Evolutionary conservation across 2,888 invertebrate genomes (phyloP), one percentile per base, ranked within the genome.

Genomic region (Lissonota sp.): DNA sequence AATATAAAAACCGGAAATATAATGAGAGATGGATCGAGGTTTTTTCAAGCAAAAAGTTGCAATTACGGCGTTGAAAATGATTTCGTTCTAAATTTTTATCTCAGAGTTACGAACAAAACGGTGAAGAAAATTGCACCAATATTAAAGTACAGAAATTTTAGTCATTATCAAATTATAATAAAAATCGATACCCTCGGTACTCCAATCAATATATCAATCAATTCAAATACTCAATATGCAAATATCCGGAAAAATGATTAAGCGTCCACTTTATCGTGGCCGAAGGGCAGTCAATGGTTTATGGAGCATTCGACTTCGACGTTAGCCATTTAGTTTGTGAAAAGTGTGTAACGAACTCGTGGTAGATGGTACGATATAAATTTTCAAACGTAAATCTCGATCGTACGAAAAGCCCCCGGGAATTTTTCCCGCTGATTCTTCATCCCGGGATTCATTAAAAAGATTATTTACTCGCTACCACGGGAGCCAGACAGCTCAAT

Each of bases 381-480:
- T 62, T 57, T 6, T 14, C 53, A 49, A 57, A 16, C 62, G 73
- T 73, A 63, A 69, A 73, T 73, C 67, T 44, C 62, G 55, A 67
- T 69, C 39, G 53, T 4, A 57, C 10, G 46, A 67, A 60, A 67
- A 67, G 62, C 67, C 62, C 46, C 16, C 4, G 37, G 66, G 39
- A 49, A 37, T 60, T 14, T 26, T 12, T 12, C n/a, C 44, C 46
- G 10, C 66, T 58, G 40, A 12, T 44, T 53, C 26, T 10, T 14
- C 6, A 49, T 49, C 5, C 12, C 64, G 53, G 58, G 78, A 67
- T 79, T 71, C 77, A 44, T 77, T 58, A 71, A 66, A 71, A 66
- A 51, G 60, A 66, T 77, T 77, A 77, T 77, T 71, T 66, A 77
- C 64, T 57, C 58, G 57, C 71, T 71, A 64, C 57, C 39, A 37